A percentile compares a stretch with the other conserved stretches of the same genome.
Conservation (phyloP, 2,888 invertebrate species). For the Beris morrisii region DNA sequence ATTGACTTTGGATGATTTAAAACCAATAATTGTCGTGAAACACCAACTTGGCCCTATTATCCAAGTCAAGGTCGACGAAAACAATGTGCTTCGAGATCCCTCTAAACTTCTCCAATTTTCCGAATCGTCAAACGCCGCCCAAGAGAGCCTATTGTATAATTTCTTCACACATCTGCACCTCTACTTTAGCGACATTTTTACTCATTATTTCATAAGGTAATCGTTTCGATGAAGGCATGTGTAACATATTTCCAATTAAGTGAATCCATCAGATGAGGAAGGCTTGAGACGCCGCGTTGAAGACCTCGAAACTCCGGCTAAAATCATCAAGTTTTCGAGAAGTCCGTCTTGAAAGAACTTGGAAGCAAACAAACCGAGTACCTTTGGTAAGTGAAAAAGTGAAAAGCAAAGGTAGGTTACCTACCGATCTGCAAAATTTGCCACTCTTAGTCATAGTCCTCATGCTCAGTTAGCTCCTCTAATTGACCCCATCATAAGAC, state of each 20-base stretch:
- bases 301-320: background rate
- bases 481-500: constrained; percentile 22
- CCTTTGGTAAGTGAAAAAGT: constrained; percentile 12
- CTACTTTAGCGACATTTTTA: constrained; percentile 9
- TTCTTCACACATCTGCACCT: constrained; percentile 28
- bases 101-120: constrained; percentile 16
- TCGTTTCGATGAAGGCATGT: constrained; percentile 13
- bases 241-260: constrained; percentile 19
- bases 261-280: constrained; percentile 9
- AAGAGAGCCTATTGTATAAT: constrained; percentile 9
- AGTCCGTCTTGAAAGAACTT: background rate
- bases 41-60: constrained; percentile 3
- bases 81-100: constrained; percentile 4
- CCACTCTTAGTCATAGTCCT: background rate
- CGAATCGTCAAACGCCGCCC: background rate
- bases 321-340: background rate
- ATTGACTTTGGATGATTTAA: constrained; percentile 24
- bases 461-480: constrained; percentile 27
- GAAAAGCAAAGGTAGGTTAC: constrained; percentile 8
- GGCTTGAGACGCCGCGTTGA: background rate
- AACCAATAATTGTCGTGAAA: constrained; percentile 4
- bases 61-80: constrained; percentile 20
- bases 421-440: background rate
- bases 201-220: constrained; percentile 14
- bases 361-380: background rate